Evolutionary conservation across 2,888 invertebrate genomes (phyloP), one percentile per base, ranked within the genome.

Genomic region (Lucinisca nassula): DNA sequence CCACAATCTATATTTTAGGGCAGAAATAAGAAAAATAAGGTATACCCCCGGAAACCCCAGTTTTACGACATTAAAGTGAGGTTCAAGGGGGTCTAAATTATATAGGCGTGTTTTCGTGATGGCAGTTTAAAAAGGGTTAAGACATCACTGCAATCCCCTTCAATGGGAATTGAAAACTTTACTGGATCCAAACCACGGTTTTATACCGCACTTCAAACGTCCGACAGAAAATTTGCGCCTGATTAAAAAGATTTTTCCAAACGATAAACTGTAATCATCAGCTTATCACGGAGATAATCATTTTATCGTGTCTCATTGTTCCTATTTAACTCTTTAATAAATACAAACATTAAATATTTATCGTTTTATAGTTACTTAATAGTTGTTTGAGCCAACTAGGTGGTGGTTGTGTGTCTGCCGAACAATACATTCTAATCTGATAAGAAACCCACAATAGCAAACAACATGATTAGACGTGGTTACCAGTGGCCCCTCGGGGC

Each of bases 271-370:
- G 24, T 58, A 58, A 58, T 58, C 58, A 58, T 27, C 58, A 58
- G 27, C 27, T 58, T 58, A 58, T 58, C 58, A 58, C 27, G 8
- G 24, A 24, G 58, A 24, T 58, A 21, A 58, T 58, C 58, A 58
- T 58, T 58, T 27, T n/a, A 58, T 58, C 58, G 27, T n/a, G 12
- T 27, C 58, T 58, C 58, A 58, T 58, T 58, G 58, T 58, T 24
- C 12, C 3, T 58, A 27, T 58, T 58, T 27, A 58, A 58, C 24
- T 27, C 58, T 58, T 58, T 74, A 21, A 79, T 86, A 79, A 77
- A 85, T 76, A 85, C 85, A 77, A 73, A 79, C 51, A 76, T 88
- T 67, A 88, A 88, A 88, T 88, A 88, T 88, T 88, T 82, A 88
- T 85, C 51, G 58, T 82, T 58, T 58, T 58, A 58, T 58, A 58